phyloP scores from a whole-genome alignment of 2,113 vertebrate genomes.

The Hippocampus abdominalis region DNA sequence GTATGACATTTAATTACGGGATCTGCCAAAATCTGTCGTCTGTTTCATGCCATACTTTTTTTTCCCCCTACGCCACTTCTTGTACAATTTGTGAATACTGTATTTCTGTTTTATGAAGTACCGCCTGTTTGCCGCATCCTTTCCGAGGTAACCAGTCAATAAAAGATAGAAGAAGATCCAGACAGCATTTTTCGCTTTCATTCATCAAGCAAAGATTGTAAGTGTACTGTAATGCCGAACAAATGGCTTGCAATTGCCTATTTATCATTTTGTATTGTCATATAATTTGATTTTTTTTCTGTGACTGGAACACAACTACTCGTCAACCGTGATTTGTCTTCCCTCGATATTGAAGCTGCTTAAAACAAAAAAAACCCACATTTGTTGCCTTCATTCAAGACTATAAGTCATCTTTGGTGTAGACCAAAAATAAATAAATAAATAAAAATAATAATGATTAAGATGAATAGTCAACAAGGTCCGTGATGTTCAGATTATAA shows the following conservation, averaged over 20 bases:
- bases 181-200: background rate
- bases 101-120: too few relatives aligned
- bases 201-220: background rate
- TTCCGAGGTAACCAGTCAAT: too few relatives aligned
- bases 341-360: background rate
- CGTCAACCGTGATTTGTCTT: background rate
- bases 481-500: too few relatives aligned
- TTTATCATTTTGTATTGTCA: background rate
- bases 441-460: too few relatives aligned
- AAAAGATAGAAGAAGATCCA: too few relatives aligned
- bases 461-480: too few relatives aligned
- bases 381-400: background rate
- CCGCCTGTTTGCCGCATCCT: too few relatives aligned
- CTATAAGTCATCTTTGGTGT: background rate
- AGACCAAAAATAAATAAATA: background rate
- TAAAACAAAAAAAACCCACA: background rate
- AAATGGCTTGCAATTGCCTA: background rate
- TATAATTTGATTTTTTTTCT: background rate
- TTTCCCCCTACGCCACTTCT: background rate
- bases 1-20: slow-evolving; percentile 46
- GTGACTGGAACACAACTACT: background rate
- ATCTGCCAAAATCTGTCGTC: slow-evolving; percentile 45
- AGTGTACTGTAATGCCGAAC: background rate
- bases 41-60: background rate
- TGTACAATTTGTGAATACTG: background rate